Conservation (phyloP, 1,140 invertebrate species). For the Aphelinus certus region DNA sequence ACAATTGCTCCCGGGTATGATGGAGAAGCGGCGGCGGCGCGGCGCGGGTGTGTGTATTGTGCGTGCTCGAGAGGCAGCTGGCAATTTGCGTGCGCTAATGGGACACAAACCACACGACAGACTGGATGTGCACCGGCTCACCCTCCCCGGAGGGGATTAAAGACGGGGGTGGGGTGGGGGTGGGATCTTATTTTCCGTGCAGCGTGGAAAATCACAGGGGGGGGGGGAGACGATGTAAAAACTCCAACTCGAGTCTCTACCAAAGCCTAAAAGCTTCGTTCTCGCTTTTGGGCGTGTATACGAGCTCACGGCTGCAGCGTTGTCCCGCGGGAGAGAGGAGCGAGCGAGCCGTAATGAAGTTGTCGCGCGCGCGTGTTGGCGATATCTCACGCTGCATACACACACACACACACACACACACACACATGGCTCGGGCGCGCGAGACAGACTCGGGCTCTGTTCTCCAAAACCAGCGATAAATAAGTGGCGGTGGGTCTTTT, state of each 20-base stretch:
- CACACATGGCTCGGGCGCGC: background rate
- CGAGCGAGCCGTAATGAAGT: constrained; percentile 46
- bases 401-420: background rate
- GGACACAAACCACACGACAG: constrained; percentile 21
- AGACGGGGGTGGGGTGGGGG: background rate
- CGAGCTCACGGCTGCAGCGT: no score
- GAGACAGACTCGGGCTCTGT: constrained; percentile 40
- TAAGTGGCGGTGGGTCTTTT: constrained; percentile 33
- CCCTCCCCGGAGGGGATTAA: constrained; percentile 30
- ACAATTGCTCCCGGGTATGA: constrained; percentile 4
- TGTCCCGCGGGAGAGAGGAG: background rate
- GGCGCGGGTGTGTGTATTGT: background rate
- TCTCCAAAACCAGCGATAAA: constrained; percentile 47
- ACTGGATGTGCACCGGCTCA: constrained; percentile 16
- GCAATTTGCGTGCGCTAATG: constrained; percentile 34
- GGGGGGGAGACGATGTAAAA: constrained; percentile 27
- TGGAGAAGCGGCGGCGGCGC: background rate
- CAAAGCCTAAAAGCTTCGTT: constrained; percentile 33
- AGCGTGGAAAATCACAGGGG: constrained; percentile 39
- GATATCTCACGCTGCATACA: constrained; percentile 44
- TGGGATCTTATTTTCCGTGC: constrained; percentile 33
- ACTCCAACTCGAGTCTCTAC: constrained; percentile 12
- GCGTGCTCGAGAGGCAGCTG: constrained; percentile 25
- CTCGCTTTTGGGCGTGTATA: background rate
- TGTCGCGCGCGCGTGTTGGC: constrained; percentile 49